Percentiles rank a stretch among this genome's conserved stretches.
phyloP scores from a whole-genome alignment of 2,113 vertebrate species.

The Phrynosoma platyrhinos region DNA sequence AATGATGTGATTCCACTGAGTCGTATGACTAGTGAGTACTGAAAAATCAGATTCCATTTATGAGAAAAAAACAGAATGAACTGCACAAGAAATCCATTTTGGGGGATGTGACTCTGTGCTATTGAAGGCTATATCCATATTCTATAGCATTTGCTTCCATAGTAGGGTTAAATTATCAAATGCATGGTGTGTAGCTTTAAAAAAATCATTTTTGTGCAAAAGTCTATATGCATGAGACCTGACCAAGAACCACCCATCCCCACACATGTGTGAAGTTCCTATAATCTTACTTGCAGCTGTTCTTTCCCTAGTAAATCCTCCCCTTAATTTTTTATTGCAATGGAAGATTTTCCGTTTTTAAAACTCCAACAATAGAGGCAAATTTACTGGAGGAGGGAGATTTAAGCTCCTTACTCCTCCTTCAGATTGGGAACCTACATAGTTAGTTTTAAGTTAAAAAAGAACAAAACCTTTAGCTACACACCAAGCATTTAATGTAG shows the following conservation, averaged over 20 bases:
- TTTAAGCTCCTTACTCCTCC: background rate
- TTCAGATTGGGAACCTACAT: background rate
- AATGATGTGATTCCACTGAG: background rate
- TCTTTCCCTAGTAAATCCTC: too few species aligned
- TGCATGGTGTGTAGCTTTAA: background rate
- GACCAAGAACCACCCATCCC: background rate
- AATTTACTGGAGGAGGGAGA: too few species aligned
- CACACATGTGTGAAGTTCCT: too few species aligned
- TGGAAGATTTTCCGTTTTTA: too few species aligned
- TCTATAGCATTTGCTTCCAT: background rate
- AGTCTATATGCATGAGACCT: background rate
- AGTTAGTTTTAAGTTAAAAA: background rate
- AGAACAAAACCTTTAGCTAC: background rate
- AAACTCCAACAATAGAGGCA: too few species aligned
- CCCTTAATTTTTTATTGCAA: too few species aligned
- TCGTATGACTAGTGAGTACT: background rate
- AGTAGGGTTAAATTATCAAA: background rate
- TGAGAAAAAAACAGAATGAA: background rate
- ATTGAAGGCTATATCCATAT: background rate
- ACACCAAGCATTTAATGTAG: too few species aligned
- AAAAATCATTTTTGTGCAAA: background rate
- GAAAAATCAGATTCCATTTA: background rate
- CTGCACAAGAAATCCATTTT: conserved; percentile 1
- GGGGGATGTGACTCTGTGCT: background rate
- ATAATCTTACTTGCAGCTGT: too few species aligned